A percentile compares a stretch with the other conserved stretches of the same genome.
Conservation (phyloP, 2,888 invertebrate species). For the Syrphus vitripennis region DNA sequence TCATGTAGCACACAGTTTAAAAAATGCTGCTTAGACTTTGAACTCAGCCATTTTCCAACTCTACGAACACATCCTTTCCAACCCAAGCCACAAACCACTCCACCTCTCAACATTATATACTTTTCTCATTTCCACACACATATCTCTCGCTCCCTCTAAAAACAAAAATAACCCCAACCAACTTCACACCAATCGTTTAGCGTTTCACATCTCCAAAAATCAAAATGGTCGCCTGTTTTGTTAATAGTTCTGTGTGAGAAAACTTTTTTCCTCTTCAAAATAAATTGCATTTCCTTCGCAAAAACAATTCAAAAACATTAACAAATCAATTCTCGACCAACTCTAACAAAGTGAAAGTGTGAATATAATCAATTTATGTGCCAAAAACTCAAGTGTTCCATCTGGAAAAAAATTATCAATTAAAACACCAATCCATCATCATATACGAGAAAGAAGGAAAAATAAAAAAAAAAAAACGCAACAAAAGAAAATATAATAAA, state of each 20-base stretch:
- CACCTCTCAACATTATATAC: not conserved
- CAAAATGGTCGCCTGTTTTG: slow-evolving; percentile 73
- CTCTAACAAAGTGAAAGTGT: slow-evolving; percentile 59
- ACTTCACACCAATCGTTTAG: slow-evolving; percentile 64
- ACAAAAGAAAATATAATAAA: slow-evolving; percentile 37
- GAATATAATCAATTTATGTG: slow-evolving; percentile 49
- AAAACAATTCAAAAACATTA: slow-evolving; percentile 62
- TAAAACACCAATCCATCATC: slow-evolving; percentile 43
- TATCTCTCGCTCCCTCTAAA: not conserved
- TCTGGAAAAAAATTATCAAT: slow-evolving; percentile 55
- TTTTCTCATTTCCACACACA: not conserved
- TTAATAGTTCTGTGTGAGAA: slow-evolving; percentile 68
- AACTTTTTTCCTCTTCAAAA: slow-evolving; percentile 63
- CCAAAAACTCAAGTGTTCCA: slow-evolving; percentile 62
- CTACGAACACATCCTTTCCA: slow-evolving; percentile 12
- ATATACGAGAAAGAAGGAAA: slow-evolving; percentile 5
- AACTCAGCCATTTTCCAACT: not conserved
- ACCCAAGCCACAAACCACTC: slow-evolving; percentile 34
- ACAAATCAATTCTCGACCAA: slow-evolving; percentile 24
- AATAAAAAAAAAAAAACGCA: slow-evolving; percentile 19
- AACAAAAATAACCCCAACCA: slow-evolving; percentile 27
- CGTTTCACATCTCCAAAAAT: slow-evolving; percentile 68
- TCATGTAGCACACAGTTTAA: no score
- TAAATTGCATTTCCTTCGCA: slow-evolving; percentile 45
- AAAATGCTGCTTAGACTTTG: no score